phyloP scores from a whole-genome alignment of 1,140 invertebrate genomes.

The Drosophila trapezifrons region DNA sequence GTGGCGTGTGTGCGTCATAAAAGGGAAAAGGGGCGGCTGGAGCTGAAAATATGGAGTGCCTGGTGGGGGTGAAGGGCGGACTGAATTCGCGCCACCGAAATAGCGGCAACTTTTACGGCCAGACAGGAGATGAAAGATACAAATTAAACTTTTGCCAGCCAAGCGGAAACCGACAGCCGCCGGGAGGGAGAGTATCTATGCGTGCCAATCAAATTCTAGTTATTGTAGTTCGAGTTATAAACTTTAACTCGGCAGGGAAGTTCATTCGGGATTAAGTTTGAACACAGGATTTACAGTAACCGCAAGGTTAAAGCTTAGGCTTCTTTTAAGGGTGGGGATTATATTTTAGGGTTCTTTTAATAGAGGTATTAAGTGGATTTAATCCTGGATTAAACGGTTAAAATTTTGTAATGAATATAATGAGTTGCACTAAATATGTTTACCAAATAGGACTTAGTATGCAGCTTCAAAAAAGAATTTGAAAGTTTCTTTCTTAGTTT shows the following conservation, averaged over 20 bases:
- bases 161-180: slow-evolving; percentile 9
- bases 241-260: neutral
- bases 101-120: slow-evolving; percentile 28
- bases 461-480: too few species aligned
- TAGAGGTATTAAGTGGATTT: neutral
- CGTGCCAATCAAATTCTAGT: slow-evolving; percentile 24
- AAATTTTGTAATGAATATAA: too few species aligned
- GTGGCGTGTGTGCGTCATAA: slow-evolving; percentile 12
- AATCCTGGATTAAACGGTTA: neutral
- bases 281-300: neutral
- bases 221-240: slow-evolving; percentile 12
- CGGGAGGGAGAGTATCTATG: neutral
- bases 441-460: too few species aligned
- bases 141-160: slow-evolving; percentile 39
- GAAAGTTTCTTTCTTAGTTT: too few species aligned
- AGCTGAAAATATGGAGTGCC: slow-evolving; percentile 1
- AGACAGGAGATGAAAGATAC: slow-evolving; percentile 34
- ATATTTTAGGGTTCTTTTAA: neutral
- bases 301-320: neutral
- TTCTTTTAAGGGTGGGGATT: neutral
- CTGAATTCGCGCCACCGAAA: neutral
- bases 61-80: neutral
- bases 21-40: neutral
- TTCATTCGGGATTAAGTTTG: neutral
- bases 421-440: too few species aligned